Percentiles rank a stretch among this genome's conserved stretches.
Evolutionary conservation across 1,140 invertebrate genomes (phyloP).

Genomic region (Drosophila equinoxialis): DNA sequence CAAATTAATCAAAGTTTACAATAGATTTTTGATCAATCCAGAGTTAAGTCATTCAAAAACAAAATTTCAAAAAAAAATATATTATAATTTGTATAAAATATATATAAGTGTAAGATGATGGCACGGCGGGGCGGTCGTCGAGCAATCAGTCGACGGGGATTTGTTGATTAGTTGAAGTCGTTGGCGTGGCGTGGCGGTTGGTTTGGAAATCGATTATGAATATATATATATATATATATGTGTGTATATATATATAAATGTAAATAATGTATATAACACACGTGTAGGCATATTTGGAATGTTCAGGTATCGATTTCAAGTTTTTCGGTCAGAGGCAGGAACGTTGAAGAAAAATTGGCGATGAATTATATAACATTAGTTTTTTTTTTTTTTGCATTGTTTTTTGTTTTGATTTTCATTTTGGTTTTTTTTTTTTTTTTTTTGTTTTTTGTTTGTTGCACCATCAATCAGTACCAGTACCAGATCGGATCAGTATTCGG

Average conservation of each 20-base stretch:
- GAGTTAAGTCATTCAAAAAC: neutral
- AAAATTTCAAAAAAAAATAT: conserved; percentile 26
- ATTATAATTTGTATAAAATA: too few species aligned
- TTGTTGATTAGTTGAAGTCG: conserved; percentile 57
- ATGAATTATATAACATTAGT: conserved; percentile 48
- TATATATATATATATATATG: neutral
- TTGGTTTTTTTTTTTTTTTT: conserved; percentile 29
- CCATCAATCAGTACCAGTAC: conserved; percentile 79
- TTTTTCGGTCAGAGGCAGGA: conserved; percentile 68
- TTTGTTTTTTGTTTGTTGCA: conserved; percentile 51
- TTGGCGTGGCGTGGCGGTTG: conserved; percentile 67
- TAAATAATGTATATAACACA: neutral
- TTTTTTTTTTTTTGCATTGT: conserved; percentile 16
- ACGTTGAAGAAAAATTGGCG: conserved; percentile 77
- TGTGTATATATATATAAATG: neutral
- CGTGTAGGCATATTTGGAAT: neutral
- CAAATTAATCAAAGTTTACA: too few species aligned
- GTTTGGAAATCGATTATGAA: conserved; percentile 55
- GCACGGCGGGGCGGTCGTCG: conserved; percentile 58
- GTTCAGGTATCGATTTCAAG: conserved; percentile 20
- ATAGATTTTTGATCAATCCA: neutral
- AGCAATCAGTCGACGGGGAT: conserved; percentile 79
- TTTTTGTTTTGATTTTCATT: conserved; percentile 15
- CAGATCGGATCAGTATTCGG: conserved; percentile 76
- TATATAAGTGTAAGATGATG: conserved; percentile 27